A percentile compares a stretch with the other conserved stretches of the same genome.
Evolutionary conservation across 2,797 vertebrate species (phyloP).

Genomic region (Vespertilio murinus): DNA sequence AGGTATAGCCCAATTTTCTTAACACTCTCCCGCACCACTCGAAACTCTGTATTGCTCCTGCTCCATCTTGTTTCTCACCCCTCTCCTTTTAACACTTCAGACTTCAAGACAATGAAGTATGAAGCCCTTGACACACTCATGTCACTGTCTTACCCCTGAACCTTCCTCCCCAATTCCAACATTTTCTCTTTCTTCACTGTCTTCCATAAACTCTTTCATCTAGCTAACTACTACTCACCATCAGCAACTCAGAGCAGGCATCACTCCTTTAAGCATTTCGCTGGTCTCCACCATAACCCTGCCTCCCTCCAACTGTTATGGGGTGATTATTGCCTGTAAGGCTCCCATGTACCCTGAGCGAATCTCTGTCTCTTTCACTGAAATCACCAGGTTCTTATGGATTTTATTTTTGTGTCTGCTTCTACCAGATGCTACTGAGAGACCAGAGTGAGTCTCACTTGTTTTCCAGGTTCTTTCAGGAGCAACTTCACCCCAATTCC

Average conservation of each 20-base stretch:
- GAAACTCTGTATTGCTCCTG: neutral
- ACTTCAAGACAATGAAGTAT: neutral
- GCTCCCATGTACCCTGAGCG: neutral
- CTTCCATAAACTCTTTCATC: neutral
- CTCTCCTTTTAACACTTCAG: neutral
- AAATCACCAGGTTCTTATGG: neutral
- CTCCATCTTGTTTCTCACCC: neutral
- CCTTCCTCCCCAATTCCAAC: neutral
- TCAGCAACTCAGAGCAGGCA: neutral
- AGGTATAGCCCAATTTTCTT: neutral
- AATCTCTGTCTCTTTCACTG: neutral
- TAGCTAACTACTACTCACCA: neutral
- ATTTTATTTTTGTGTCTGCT: neutral
- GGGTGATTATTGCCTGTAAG: neutral
- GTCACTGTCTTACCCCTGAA: neutral
- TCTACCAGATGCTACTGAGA: neutral
- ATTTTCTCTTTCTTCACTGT: neutral
- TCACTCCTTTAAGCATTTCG: neutral
- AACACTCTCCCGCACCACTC: neutral
- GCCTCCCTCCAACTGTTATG: neutral
- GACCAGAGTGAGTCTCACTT: neutral
- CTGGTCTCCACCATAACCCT: neutral
- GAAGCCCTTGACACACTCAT: neutral
- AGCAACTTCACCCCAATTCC: neutral
- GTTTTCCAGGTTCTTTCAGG: neutral